Evolutionary conservation across 2,888 invertebrate genomes (phyloP).

Genomic region (Orthonevra nobilis): DNA sequence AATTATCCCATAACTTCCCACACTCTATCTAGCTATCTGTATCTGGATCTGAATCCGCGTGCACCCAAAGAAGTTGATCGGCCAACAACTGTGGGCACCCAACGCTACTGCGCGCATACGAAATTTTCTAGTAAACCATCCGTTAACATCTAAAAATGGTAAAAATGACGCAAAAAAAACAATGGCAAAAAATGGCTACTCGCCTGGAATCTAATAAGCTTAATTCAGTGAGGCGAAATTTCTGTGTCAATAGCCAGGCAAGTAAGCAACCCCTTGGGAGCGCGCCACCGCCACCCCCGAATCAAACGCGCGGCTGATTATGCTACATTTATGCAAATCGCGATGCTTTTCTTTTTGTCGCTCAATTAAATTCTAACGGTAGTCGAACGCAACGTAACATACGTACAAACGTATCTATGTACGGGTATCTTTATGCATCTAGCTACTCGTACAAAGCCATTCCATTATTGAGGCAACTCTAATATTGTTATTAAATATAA

Average conservation of each 20-base stretch:
- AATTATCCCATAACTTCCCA: conserved; percentile 22
- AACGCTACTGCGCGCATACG: conserved; percentile 6
- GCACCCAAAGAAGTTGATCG: conserved; percentile 1
- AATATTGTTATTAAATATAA: conserved; percentile 58
- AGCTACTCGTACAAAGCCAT: not conserved
- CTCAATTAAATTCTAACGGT: conserved; percentile 61
- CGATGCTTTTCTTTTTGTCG: conserved; percentile 61
- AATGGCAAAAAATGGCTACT: not conserved
- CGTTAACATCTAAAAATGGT: conserved; percentile 14
- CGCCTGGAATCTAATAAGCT: conserved; percentile 51
- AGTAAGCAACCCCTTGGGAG: not conserved
- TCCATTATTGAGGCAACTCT: conserved; percentile 28
- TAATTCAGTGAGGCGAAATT: conserved; percentile 58
- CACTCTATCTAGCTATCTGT: too few relatives aligned
- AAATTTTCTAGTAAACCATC: conserved; percentile 28
- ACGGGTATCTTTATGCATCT: too few relatives aligned
- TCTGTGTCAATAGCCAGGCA: conserved; percentile 60
- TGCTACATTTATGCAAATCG: conserved; percentile 65
- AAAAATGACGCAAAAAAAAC: not conserved
- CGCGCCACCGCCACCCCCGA: not conserved
- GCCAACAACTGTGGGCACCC: too few relatives aligned
- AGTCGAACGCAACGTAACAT: conserved; percentile 17
- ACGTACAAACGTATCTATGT: too few relatives aligned
- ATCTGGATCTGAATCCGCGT: not conserved
- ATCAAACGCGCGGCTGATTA: conserved; percentile 46